Base-by-base conservation (phyloP, 2,888 invertebrate species). In the Helleia helle region DNA sequence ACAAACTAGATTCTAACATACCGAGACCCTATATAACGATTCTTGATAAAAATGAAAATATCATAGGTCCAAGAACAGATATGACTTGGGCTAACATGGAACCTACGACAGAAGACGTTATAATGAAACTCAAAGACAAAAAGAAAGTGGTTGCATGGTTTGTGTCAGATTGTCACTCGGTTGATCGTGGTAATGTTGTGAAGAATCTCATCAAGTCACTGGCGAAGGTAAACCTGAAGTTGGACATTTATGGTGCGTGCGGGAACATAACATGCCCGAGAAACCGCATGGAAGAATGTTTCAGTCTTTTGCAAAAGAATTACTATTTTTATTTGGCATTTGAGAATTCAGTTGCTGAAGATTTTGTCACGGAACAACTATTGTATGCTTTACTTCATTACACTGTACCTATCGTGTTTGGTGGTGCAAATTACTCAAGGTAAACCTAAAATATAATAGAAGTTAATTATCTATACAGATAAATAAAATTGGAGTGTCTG, bases 381-480 rank as follows among this genome's bases (percentile, higher is more conserved):
- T 44, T 79, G 44, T 59, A 73, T 50, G 64, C 86, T 1, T 56
- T 87, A 36, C 84, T 86, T 49, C 86, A 88, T 66, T 85, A 87
- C 55, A 74, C 89, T 2, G 80, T 91, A 11, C 91, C 91, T 0
- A 85, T 91, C 18, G 91, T 90, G 4, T 90, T 86, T 71, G 91
- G 91, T 2, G 90, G 88, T n/a, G 88, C 88, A 13, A 86, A 91
- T 68, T 92, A 91, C 66, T 67, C 65, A 1, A 69, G 77, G 79
- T 77, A n/a, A n/a, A n/a, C n/a, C n/a, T n/a, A n/a, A n/a, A n/a
- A n/a, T n/a, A n/a, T n/a, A n/a, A n/a, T n/a, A n/a, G n/a, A n/a
- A n/a, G n/a, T n/a, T n/a, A n/a, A n/a, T n/a, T n/a, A n/a, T n/a
- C n/a, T n/a, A n/a, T n/a, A n/a, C n/a, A n/a, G n/a, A n/a, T n/a